Base-by-base conservation (phyloP, 1,140 invertebrate species). In the Chionoecetes opilio region DNA sequence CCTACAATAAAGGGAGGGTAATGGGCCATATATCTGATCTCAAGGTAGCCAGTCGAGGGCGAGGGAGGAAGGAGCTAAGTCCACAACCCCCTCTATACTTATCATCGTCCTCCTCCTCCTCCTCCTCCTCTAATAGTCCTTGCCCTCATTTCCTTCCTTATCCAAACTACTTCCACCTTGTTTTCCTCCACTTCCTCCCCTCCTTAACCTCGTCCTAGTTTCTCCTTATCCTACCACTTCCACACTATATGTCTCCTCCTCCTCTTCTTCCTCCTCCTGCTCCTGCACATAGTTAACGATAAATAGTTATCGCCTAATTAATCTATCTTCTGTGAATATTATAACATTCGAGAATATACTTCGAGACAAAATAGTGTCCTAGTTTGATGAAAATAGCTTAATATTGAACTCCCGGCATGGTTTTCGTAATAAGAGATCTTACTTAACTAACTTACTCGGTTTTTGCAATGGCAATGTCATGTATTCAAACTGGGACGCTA, bases 11-110 rank as follows among this genome's bases (percentile, higher is more conserved):
- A 21, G 63, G 21, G n/a, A 0, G n/a, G 0, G 26, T 5, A 75
- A 75, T 75, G 63, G 63, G 21, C 21, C 63, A 75, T 75, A 75
- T 75, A 75, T 75, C 63, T 75, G 63, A 75, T 75, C 63, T 75
- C 63, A 75, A n/a, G n/a, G 63, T 75, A 75, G 6, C 63, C 0
- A n/a, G 46, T n/a, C 11, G 46, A 53, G 0, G 46, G 46, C 5
- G 38, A 17, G 46, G 21, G 21, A 14, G 46, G 46, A 53, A 11
- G 9, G 8, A 53, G 46, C 11, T 53, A n/a, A n/a, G 63, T 75
- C 6, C 21, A 1, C 63, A n/a, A 1, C 63, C 21, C 63, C 63
- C n/a, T n/a, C n/a, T n/a, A n/a, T n/a, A n/a, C n/a, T n/a, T n/a
- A n/a, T n/a, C 63, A 17, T n/a, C 63, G 21, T 75, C 63, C 21